A percentile compares a stretch with the other conserved stretches of the same genome.
phyloP scores from a whole-genome alignment of 2,797 vertebrate species.

The Hydrophis major region DNA sequence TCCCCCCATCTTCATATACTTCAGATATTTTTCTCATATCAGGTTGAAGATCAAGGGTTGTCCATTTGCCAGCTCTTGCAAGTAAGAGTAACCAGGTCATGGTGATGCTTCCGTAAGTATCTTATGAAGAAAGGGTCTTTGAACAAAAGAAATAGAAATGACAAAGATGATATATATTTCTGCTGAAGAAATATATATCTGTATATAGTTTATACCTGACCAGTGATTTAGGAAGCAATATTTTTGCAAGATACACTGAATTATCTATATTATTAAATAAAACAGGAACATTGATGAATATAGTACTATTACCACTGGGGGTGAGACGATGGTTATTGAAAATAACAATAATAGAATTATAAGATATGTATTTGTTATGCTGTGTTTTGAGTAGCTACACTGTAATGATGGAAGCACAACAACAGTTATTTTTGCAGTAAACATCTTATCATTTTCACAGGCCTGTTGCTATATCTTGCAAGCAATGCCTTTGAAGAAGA shows the following conservation, averaged over 20 bases:
- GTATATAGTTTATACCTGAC: background rate
- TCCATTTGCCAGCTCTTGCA: background rate
- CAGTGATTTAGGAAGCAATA: background rate
- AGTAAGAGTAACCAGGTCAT: background rate
- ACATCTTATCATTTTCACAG: constrained; percentile 24
- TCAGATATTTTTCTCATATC: background rate
- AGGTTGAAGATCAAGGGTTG: background rate
- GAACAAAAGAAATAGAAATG: background rate
- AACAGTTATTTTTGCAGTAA: constrained; percentile 28
- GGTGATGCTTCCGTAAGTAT: background rate
- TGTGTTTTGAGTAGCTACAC: constrained; percentile 50
- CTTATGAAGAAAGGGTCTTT: background rate
- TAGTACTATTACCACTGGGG: rapidly evolving
- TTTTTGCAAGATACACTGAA: rapidly evolving
- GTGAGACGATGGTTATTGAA: background rate
- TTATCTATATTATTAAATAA: constrained; percentile 36
- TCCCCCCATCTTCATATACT: background rate
- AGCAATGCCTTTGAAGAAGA: constrained; percentile 43
- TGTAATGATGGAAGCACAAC: constrained; percentile 49
- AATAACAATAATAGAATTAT: constrained; percentile 40
- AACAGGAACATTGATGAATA: constrained; percentile 16
- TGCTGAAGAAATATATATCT: background rate
- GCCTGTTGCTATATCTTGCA: constrained; percentile 31
- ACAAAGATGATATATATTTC: background rate
- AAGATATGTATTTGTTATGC: constrained; percentile 16